Evolutionary conservation across 2,113 vertebrate species (phyloP).

Genomic region (Alces alces): DNA sequence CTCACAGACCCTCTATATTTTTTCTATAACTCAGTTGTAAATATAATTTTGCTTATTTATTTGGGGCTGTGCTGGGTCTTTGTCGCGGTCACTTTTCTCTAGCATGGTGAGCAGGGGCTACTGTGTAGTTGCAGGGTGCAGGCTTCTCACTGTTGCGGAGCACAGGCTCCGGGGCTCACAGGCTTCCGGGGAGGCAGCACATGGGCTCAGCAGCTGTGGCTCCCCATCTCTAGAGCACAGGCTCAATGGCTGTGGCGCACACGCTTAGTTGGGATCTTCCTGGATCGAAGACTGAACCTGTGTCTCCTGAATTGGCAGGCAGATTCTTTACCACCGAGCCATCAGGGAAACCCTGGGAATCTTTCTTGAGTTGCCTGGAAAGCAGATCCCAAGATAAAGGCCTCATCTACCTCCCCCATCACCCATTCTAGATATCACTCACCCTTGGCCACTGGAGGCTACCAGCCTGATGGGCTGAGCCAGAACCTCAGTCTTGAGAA

Average conservation of each 20-base stretch:
- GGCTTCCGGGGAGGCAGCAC: neutral
- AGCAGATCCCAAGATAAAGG: neutral
- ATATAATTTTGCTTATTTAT: neutral
- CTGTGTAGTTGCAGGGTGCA: neutral
- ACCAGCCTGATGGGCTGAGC: neutral
- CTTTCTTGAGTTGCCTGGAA: neutral
- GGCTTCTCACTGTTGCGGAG: neutral
- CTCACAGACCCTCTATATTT: neutral
- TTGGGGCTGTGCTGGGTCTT: neutral
- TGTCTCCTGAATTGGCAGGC: neutral
- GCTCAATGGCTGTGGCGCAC: neutral
- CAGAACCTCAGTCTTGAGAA: neutral
- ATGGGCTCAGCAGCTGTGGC: neutral
- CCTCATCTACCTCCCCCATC: neutral
- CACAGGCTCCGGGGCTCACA: neutral
- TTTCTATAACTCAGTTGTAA: neutral
- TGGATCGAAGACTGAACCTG: neutral
- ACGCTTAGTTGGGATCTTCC: neutral
- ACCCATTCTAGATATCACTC: neutral
- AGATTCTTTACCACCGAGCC: neutral
- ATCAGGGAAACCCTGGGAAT: neutral
- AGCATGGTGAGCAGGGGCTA: neutral
- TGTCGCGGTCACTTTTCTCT: neutral
- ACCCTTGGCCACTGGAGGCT: neutral
- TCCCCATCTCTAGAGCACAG: neutral